Base-by-base conservation (phyloP, 2,113 vertebrate genomes). In the human (Homo sapiens) region DNA sequence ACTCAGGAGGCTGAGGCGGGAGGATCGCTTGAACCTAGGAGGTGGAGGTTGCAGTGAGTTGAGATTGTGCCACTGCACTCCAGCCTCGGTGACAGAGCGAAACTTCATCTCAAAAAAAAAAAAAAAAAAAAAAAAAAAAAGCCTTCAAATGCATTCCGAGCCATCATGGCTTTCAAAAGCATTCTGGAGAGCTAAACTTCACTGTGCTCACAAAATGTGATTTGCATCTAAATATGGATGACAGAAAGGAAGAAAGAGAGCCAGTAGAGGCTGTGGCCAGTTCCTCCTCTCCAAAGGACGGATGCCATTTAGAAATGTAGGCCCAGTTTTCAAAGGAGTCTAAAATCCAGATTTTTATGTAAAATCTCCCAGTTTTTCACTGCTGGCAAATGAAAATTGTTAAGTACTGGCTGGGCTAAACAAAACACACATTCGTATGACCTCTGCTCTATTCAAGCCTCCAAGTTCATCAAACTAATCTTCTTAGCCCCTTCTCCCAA, bases 221-320 rank as follows among this genome's bases (percentile, higher is more conserved):
- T 96, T 91, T 91, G 91, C 96, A 97, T 97, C 93, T 94, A 89
- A 95, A 94, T 97, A 93, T 23, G 83, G 52, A 82, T 27, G 38
- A 23, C 61, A 76, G 86, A 81, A 79, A 86, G 40, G 52, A 92
- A 68, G 13, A 75, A 72, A 95, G 70, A 10, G 55, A 92, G 83
- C 32, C 66, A 3, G 50, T 45, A n/a, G 89, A 68, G 70, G 75
- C 95, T 43, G 6, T 10, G 18, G 61, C 90, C 23, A 84, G 40
- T 22, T 35, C 45, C 78, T 94, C 75, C 50, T 79, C 80, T 83
- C 52, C 48, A 83, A 92, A 87, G 22, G 45, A 23, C 70, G 55
- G 14, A 23, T 87, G 82, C 32, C 59, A 30, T 84, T 94, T 89
- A 86, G 82, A 97, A 96, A 92, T 48, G 75, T 22, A 64, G 50